These are phyloP conservation scores for Sepiola atlantica DNA, from an alignment of 2,888 invertebrate genomes.

Conservation along the genomic window DNA sequence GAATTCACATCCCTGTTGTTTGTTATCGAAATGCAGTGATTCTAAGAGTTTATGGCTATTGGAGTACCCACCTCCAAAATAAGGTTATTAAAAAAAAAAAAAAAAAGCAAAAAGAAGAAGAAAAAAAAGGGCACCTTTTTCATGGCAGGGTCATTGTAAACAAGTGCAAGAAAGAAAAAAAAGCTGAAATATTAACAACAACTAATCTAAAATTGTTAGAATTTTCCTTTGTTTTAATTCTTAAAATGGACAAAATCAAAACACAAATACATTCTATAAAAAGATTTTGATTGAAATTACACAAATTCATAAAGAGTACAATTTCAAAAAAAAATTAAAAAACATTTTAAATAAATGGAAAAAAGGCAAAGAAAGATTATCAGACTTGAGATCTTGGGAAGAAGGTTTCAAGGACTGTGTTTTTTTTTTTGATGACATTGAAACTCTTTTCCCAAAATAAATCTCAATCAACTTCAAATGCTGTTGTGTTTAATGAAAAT, in stretches of 20 bases:
- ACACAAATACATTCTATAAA: slow-evolving; percentile 22
- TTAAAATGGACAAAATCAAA: not conserved
- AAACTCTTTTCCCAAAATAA: not conserved
- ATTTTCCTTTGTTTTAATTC: not conserved
- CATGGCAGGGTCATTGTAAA: too few species aligned
- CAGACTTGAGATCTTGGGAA: not conserved
- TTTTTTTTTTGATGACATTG: not conserved
- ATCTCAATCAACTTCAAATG: not conserved
- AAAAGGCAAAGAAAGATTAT: not conserved
- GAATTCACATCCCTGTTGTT: too few species aligned
- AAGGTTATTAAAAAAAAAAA: too few species aligned
- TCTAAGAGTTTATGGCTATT: too few species aligned
- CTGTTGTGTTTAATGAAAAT: not conserved
- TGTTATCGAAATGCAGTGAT: too few species aligned
- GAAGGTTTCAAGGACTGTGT: not conserved
- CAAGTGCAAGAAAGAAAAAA: not conserved
- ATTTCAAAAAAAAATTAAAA: not conserved
- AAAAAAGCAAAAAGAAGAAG: too few species aligned
- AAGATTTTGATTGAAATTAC: slow-evolving; percentile 32
- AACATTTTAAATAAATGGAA: not conserved
- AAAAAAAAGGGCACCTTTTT: too few species aligned
- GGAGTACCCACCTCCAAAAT: too few species aligned
- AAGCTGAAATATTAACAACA: not conserved
- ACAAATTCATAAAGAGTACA: slow-evolving; percentile 32
- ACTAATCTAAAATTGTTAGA: not conserved